Evolutionary conservation across 64 coral and sea anemone species (phyloP).

Genomic region (Anthopleura sola): DNA sequence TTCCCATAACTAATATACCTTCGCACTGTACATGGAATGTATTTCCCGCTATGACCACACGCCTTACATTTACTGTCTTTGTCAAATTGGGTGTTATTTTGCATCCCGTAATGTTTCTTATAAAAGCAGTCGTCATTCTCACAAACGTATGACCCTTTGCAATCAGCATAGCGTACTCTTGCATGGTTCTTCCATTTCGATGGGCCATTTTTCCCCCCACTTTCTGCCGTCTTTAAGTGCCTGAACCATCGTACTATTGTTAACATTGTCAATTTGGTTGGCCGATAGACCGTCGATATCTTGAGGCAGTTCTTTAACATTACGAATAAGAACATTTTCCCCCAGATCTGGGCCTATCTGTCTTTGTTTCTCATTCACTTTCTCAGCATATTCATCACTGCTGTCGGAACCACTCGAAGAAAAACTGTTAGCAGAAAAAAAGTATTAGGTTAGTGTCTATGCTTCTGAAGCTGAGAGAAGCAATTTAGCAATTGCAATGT

Average conservation of each 20-base stretch:
- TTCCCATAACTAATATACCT: slow-evolving; percentile 8
- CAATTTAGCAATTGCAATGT: too few relatives aligned
- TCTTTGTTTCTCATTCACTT: background rate
- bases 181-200: slow-evolving; percentile 20
- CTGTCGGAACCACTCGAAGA: too few relatives aligned
- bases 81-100: slow-evolving; percentile 32
- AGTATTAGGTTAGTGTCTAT: too few relatives aligned
- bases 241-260: background rate
- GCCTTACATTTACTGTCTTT: slow-evolving; percentile 17
- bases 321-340: slow-evolving; percentile 24
- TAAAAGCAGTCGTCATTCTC: slow-evolving; percentile 23
- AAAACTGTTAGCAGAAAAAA: too few relatives aligned
- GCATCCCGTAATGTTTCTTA: slow-evolving; percentile 33
- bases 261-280: slow-evolving; percentile 3
- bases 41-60: slow-evolving; percentile 11
- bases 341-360: background rate
- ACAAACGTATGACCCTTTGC: slow-evolving; percentile 38
- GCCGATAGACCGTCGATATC: slow-evolving; percentile 42
- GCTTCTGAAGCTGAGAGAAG: too few relatives aligned
- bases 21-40: slow-evolving; percentile 13
- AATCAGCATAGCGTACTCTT: slow-evolving; percentile 38
- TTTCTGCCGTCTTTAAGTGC: slow-evolving; percentile 16
- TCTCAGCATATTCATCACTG: too few relatives aligned
- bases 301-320: slow-evolving; percentile 33
- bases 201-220: background rate